Conservation (phyloP, 2,888 invertebrate genomes). For the Altica lythri region DNA sequence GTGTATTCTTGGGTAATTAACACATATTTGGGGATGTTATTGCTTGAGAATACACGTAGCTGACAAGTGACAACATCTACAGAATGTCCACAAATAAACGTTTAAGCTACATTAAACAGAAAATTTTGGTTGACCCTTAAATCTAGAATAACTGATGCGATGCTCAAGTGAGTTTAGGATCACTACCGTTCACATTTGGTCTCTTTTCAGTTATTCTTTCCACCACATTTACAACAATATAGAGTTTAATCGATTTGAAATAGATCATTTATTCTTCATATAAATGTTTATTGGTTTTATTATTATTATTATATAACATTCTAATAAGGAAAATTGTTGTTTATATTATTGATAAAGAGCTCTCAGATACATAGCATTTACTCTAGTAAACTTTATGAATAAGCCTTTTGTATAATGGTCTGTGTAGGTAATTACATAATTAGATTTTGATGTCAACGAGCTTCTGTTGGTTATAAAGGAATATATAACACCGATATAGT, state of each 20-base stretch:
- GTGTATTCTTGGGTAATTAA: slow-evolving; percentile 99
- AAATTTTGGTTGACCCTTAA: slow-evolving; percentile 8
- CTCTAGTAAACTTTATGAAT: no score
- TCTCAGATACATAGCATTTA: no score
- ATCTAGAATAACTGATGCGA: slow-evolving; percentile 34
- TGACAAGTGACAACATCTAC: slow-evolving; percentile 69
- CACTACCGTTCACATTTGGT: slow-evolving; percentile 35
- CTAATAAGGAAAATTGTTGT: no score
- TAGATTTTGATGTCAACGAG: no score
- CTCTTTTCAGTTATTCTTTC: slow-evolving; percentile 37
- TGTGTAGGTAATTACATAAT: no score
- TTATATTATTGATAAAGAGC: no score
- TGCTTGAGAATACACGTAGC: slow-evolving; percentile 99
- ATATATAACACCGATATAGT: no score
- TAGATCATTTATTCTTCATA: no score
- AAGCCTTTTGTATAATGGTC: no score
- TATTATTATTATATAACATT: no score
- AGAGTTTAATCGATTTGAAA: slow-evolving; percentile 13
- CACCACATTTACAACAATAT: slow-evolving; percentile 23
- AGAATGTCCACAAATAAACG: slow-evolving; percentile 1
- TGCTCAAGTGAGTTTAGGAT: slow-evolving; percentile 32
- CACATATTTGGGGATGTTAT: slow-evolving; percentile 94
- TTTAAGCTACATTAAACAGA: slow-evolving; percentile 11
- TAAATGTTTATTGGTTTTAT: no score
- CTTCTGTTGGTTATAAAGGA: no score